These are phyloP conservation scores for Globodera ellingtonae DNA, from an alignment of 1,140 invertebrate genomes.

Conservation along the genomic window DNA sequence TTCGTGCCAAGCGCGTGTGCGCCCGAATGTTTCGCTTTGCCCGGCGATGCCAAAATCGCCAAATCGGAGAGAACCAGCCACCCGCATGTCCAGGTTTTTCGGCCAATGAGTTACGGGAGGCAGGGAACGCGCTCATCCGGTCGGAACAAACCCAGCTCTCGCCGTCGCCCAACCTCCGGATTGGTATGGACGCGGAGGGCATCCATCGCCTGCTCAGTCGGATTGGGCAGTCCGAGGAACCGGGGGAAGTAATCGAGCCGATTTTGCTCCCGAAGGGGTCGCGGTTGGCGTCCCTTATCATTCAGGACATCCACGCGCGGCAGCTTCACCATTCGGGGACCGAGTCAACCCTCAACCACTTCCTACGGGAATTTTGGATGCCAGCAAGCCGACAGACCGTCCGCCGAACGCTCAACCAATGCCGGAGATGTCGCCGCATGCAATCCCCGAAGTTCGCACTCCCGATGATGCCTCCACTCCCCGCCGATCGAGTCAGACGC, in stretches of 20 bases:
- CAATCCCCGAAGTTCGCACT: not conserved
- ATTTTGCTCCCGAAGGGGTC: not conserved
- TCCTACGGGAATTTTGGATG: conserved; percentile 29
- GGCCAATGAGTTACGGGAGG: too few relatives aligned
- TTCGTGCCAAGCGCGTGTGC: not conserved
- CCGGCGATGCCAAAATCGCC: too few relatives aligned
- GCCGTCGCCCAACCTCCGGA: not conserved
- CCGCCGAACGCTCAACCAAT: not conserved
- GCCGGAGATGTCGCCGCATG: conserved; percentile 12
- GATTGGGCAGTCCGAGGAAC: not conserved
- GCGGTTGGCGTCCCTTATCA: not conserved
- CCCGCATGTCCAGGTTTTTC: too few relatives aligned
- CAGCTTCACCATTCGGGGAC: conserved; percentile 4
- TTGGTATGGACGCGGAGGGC: not conserved
- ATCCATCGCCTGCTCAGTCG: not conserved
- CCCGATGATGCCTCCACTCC: conserved; percentile 21
- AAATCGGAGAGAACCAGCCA: too few relatives aligned
- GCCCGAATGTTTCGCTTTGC: not conserved
- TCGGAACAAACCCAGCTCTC: not conserved
- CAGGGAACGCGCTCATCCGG: too few relatives aligned
- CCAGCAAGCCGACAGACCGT: not conserved
- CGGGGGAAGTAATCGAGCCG: not conserved
- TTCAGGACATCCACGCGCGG: not conserved
- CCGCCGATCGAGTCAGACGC: conserved; percentile 5
- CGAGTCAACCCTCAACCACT: conserved; percentile 5